A percentile compares a stretch with the other conserved stretches of the same genome.
phyloP scores from a whole-genome alignment of 2,888 invertebrate genomes.

The Monochamus alternatus region DNA sequence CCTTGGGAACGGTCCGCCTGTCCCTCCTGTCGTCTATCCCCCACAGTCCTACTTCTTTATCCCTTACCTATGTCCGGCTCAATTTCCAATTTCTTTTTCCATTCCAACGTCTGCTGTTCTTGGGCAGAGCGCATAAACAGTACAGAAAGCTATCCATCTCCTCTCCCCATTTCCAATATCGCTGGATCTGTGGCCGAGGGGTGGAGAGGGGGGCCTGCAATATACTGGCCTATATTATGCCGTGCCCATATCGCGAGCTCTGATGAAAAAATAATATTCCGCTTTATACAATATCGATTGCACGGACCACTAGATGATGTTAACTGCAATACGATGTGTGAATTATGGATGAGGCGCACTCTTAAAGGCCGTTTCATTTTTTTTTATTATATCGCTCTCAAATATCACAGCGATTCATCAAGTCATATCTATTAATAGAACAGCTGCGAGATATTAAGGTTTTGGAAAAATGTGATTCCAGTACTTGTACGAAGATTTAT shows the following conservation, averaged over 20 bases:
- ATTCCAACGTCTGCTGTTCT: constrained; percentile 54
- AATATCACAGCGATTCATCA: neutral
- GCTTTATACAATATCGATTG: constrained; percentile 57
- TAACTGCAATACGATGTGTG: constrained; percentile 40
- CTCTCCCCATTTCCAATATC: constrained; percentile 65
- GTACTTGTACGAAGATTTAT: too few relatives aligned
- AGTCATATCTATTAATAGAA: too few relatives aligned
- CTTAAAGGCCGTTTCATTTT: constrained; percentile 34
- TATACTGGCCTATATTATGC: constrained; percentile 67
- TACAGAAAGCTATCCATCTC: constrained; percentile 68
- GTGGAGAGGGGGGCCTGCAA: constrained; percentile 55
- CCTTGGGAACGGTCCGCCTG: neutral
- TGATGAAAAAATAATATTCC: constrained; percentile 67
- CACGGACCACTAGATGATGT: constrained; percentile 34
- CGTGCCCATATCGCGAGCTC: constrained; percentile 61
- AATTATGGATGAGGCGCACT: constrained; percentile 47
- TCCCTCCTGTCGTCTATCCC: neutral
- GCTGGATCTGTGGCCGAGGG: constrained; percentile 43
- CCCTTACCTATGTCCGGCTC: constrained; percentile 60
- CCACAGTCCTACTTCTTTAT: constrained; percentile 37
- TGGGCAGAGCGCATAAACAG: constrained; percentile 65
- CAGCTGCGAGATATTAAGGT: too few relatives aligned
- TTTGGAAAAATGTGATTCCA: too few relatives aligned
- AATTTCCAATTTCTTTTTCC: constrained; percentile 64
- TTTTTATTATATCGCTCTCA: constrained; percentile 34